A percentile compares a stretch with the other conserved stretches of the same genome.
Conservation (phyloP, 2,797 vertebrate species). For the Danio albolineatus region DNA sequence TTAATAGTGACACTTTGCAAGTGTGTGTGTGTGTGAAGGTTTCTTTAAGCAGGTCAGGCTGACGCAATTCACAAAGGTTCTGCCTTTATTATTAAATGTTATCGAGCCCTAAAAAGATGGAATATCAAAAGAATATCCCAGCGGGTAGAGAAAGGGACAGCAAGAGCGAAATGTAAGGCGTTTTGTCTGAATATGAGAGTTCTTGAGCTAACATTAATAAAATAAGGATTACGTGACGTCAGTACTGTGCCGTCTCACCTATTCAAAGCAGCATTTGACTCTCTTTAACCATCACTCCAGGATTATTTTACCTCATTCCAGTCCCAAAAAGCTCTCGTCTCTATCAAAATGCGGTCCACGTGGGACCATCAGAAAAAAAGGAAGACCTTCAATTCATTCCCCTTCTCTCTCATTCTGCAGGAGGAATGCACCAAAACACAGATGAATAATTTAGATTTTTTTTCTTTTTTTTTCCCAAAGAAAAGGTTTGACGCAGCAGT, state of each 20-base stretch:
- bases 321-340: conserved; percentile 10
- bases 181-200: conserved; percentile 68
- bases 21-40: too few relatives aligned
- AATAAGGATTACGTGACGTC: conserved; percentile 76
- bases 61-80: conserved; percentile 7
- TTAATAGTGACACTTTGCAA: neutral
- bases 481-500: conserved; percentile 79
- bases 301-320: conserved; percentile 7
- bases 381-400: conserved; percentile 29
- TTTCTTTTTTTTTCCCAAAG: conserved; percentile 58
- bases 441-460: conserved; percentile 78
- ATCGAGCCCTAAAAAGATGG: conserved; percentile 10
- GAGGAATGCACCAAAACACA: conserved; percentile 75
- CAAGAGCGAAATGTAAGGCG: conserved; percentile 31
- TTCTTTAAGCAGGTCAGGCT: conserved; percentile 21
- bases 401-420: conserved; percentile 58
- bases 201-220: conserved; percentile 79
- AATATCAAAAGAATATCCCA: conserved; percentile 25
- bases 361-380: conserved; percentile 36
- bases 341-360: conserved; percentile 46
- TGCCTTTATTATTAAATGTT: conserved; percentile 36
- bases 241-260: conserved; percentile 60
- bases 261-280: conserved; percentile 30
- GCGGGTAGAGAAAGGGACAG: neutral
- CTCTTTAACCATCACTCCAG: conserved; percentile 4